phyloP scores from a whole-genome alignment of 1,140 invertebrate genomes.

The Chironomus tepperi region DNA sequence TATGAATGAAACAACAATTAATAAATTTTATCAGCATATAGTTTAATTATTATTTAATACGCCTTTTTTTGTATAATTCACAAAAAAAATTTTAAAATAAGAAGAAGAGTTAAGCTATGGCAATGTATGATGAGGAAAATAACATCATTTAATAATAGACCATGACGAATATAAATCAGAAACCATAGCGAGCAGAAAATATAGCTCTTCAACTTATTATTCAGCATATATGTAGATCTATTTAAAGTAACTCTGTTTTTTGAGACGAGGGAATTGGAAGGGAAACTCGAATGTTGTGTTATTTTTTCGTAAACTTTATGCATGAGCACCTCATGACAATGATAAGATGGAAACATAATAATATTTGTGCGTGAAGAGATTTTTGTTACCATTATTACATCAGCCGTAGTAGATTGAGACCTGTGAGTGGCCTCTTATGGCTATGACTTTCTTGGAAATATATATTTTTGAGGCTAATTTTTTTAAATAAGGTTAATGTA shows the following conservation, averaged over 20 bases:
- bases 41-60: constrained; percentile 23
- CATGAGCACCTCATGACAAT: constrained; percentile 23
- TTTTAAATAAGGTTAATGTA: too few relatives aligned
- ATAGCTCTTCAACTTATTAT: constrained; percentile 8
- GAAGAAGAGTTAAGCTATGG: too few relatives aligned
- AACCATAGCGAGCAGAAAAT: constrained; percentile 12
- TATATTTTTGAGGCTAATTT: too few relatives aligned
- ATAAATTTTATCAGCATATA: constrained; percentile 17
- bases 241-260: neutral
- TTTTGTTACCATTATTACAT: neutral
- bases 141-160: neutral
- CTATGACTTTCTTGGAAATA: too few relatives aligned
- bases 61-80: neutral
- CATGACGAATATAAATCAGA: constrained; percentile 8
- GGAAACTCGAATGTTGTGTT: neutral
- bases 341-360: constrained; percentile 8
- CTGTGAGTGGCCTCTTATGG: too few relatives aligned
- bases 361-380: constrained; percentile 6
- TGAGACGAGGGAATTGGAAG: neutral
- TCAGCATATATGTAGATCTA: neutral
- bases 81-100: too few relatives aligned
- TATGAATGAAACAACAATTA: constrained; percentile 14
- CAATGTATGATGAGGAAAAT: too few relatives aligned
- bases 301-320: constrained; percentile 8
- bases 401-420: neutral